Base-by-base conservation (phyloP, 2,113 vertebrate species). In the Daphoenositta chrysoptera region DNA sequence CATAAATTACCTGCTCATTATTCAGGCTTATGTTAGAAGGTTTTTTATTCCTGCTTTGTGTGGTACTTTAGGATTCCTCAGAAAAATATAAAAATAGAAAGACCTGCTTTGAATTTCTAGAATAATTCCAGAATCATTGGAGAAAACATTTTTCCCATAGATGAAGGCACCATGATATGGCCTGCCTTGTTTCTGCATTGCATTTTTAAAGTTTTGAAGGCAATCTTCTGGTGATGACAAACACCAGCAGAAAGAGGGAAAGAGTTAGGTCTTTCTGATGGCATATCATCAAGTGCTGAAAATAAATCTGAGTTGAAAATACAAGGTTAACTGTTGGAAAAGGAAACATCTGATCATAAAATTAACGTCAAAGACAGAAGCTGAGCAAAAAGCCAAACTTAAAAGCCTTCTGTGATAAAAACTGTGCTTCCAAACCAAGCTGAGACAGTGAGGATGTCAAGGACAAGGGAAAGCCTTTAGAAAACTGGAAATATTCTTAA, bases 271-370 rank as follows among this genome's bases (percentile, higher is more conserved):
- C 22, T 68, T 88, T 90, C 68, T 66, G 50, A 57, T 81, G 35
- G 56, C 30, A n/a, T 47, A 42, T 47, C 83, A 44, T 39, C 56
- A 64, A 82, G 37, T 15, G 10, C 61, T 90, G 82, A 73, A 73
- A 93, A 80, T 53, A 94, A 83, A 80, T 54, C 31, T 26, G 22
- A 54, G 27, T 23, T 83, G 54, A 91, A 91, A 83, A 61, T 63
- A 47, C 24, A 47, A 6, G 18, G n/a, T 4, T 44, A 35, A 6
- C 37, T 63, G 24, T 42, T 93, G 65, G 57, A 68, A 95, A 91
- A 83, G 30, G 58, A 82, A 76, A 35, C 31, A 58, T 60, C 53
- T 65, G 44, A 57, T 42, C 63, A 64, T 83, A 79, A 90, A 83
- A 83, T 88, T 89, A 78, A 63, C 30, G 10, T 42, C 5, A 5